Conservation (phyloP, 2,888 invertebrate species). For the Andrena camellia region DNA sequence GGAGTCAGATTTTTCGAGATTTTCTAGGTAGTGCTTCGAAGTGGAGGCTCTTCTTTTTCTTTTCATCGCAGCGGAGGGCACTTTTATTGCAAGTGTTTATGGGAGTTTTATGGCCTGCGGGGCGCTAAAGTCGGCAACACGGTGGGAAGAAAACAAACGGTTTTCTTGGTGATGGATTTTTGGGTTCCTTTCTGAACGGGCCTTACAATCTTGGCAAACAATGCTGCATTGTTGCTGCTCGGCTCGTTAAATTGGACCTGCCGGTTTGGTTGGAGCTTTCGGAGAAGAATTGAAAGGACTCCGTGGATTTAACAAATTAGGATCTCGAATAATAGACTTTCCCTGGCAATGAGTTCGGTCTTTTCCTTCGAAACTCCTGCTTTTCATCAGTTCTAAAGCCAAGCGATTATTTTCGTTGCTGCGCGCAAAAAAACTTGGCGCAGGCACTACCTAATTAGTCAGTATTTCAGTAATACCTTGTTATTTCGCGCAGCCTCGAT, state of each 20-base stretch:
- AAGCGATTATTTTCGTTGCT: background rate
- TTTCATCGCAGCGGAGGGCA: background rate
- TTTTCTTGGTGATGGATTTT: constrained; percentile 19
- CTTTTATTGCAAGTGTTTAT: constrained; percentile 44
- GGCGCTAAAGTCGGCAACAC: constrained; percentile 31
- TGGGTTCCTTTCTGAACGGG: background rate
- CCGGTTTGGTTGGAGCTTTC: background rate
- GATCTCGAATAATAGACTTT: constrained; percentile 5
- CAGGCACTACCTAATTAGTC: constrained; percentile 8
- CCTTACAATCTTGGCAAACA: constrained; percentile 24
- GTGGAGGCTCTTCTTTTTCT: background rate
- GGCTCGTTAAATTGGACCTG: constrained; percentile 19
- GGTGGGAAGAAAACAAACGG: constrained; percentile 39
- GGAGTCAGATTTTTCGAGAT: constrained; percentile 14
- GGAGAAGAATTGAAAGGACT: background rate
- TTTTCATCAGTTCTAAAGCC: background rate
- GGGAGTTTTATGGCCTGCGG: constrained; percentile 14
- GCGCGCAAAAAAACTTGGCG: background rate
- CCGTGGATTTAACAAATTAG: constrained; percentile 29
- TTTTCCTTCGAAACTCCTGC: background rate
- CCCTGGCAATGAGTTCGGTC: background rate
- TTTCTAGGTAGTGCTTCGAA: background rate
- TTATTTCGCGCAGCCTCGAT: background rate
- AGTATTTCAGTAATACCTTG: background rate
- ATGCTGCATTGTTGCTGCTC: constrained; percentile 37